phyloP scores from a whole-genome alignment of 2,113 vertebrate species.

The Megaleporinus macrocephalus region DNA sequence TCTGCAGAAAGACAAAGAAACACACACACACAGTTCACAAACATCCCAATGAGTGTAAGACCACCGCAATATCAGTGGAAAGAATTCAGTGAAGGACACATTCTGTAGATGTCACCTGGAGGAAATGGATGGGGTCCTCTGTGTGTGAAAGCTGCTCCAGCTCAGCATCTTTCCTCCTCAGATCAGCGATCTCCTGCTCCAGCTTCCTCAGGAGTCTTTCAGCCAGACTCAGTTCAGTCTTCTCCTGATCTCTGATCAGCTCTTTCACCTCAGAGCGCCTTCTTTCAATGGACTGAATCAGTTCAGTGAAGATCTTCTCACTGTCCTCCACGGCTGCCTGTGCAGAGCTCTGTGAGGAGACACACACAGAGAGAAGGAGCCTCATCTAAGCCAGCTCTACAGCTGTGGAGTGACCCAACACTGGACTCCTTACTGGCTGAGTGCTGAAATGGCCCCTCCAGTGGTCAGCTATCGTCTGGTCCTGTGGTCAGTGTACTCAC shows the following conservation, averaged over 20 bases:
- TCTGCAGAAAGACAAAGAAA: not conserved
- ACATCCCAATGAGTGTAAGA: not conserved
- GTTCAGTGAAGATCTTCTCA: conserved; percentile 4
- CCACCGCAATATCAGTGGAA: not conserved
- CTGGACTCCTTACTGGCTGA: not conserved
- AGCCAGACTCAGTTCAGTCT: conserved; percentile 28
- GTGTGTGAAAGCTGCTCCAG: conserved; percentile 47
- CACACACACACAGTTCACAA: not conserved
- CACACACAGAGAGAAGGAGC: not conserved
- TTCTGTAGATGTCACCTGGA: conserved; percentile 31
- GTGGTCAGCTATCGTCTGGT: no score
- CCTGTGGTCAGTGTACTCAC: not conserved
- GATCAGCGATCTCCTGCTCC: conserved; percentile 45
- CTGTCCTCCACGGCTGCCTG: conserved; percentile 12
- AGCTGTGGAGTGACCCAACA: not conserved
- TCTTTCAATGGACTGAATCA: conserved; percentile 52
- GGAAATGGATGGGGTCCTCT: conserved; percentile 47
- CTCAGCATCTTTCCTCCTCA: conserved; percentile 44
- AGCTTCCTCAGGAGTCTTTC: conserved; percentile 20
- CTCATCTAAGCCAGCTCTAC: not conserved
- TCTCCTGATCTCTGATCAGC: conserved; percentile 43
- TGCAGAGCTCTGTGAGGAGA: not conserved
- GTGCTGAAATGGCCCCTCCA: not conserved
- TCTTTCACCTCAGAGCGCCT: conserved; percentile 43
- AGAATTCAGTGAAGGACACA: no score